Conservation (phyloP, 1,140 invertebrate species). For the Belonocnema kinseyi region DNA sequence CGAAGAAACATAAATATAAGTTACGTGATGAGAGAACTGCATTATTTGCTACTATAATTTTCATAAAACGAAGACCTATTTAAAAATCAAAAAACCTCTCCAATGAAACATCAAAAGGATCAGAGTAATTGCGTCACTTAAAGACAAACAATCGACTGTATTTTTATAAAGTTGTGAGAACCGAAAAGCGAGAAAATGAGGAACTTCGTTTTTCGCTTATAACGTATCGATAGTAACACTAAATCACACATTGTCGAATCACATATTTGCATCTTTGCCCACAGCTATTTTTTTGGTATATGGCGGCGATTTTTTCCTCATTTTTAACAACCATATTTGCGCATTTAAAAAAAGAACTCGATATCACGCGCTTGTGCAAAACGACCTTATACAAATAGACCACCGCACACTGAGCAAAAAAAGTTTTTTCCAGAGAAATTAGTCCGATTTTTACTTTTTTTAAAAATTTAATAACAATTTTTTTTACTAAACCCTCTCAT, state of each 20-base stretch:
- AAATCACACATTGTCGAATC: slow-evolving; percentile 1
- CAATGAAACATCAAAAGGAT: not conserved
- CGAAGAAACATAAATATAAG: slow-evolving; percentile 25
- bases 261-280: slow-evolving; percentile 24
- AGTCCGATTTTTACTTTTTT: too few relatives aligned
- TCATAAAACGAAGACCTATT: not conserved
- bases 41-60: not conserved
- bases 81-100: not conserved
- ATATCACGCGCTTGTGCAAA: slow-evolving; percentile 14
- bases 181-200: not conserved
- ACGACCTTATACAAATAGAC: not conserved
- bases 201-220: not conserved
- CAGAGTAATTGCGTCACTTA: not conserved
- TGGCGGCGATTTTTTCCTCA: not conserved
- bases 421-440: too few relatives aligned
- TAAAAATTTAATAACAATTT: too few relatives aligned
- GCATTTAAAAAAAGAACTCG: not conserved
- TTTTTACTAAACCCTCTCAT: too few relatives aligned
- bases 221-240: not conserved
- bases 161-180: slow-evolving; percentile 13
- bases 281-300: not conserved
- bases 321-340: not conserved
- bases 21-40: slow-evolving; percentile 17
- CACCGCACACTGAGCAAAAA: too few relatives aligned
- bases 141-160: not conserved